phyloP scores from a whole-genome alignment of 2,113 vertebrate species.

The Toxotes chatareus region DNA sequence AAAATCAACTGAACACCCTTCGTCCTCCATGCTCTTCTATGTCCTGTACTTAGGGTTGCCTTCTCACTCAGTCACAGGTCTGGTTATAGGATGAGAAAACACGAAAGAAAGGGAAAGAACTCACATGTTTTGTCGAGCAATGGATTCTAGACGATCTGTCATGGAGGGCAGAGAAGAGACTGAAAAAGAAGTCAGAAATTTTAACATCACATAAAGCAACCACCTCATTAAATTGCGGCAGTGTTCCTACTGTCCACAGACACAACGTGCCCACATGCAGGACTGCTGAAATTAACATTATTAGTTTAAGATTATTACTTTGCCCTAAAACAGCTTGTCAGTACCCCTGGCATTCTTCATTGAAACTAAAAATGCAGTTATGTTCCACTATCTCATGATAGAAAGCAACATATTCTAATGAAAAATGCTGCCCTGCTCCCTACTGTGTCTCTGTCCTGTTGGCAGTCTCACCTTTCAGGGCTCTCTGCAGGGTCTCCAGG shows the following conservation, averaged over 20 bases:
- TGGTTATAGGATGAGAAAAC: not conserved
- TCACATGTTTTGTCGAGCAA: slow-evolving; percentile 95
- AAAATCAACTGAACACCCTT: not conserved
- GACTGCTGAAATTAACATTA: not conserved
- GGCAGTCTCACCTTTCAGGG: slow-evolving; percentile 90
- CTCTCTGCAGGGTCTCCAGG: slow-evolving; percentile 96
- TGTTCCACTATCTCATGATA: not conserved
- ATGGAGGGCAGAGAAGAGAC: slow-evolving; percentile 96
- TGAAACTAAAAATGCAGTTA: not conserved
- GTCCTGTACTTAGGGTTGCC: not conserved
- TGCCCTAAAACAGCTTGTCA: no score
- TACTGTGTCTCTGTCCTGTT: slow-evolving; percentile 8
- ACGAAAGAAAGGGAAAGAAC: slow-evolving; percentile 45
- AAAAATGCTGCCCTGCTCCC: not conserved
- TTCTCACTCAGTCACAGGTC: not conserved
- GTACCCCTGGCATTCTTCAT: not conserved
- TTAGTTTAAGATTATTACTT: not conserved
- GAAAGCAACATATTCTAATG: not conserved
- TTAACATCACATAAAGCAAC: not conserved
- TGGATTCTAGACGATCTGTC: slow-evolving; percentile 97
- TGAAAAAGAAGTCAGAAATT: slow-evolving; percentile 63
- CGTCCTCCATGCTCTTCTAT: not conserved
- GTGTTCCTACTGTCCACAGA: not conserved
- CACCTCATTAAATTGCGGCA: not conserved
- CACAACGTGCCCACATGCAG: not conserved